Base-by-base conservation (phyloP, 1,140 invertebrate species). In the Lasioglossum baleicum region DNA sequence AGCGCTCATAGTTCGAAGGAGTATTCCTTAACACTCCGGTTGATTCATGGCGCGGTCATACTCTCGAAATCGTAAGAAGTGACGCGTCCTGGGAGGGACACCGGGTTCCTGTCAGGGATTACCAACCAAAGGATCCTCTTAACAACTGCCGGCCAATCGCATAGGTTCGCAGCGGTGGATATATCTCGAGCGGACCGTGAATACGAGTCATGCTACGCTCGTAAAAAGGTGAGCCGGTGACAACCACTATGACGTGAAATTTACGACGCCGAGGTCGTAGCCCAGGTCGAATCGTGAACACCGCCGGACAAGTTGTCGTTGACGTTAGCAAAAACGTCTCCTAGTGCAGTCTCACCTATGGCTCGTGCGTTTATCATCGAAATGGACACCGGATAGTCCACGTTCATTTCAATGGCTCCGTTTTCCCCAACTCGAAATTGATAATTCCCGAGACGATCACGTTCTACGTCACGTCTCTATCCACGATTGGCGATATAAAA, bases 281-380 rank as follows among this genome's bases (percentile, higher is more conserved):
- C 84, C 73, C 82, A 83, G 89, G 89, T 90, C 88, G 83, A 90
- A 89, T 90, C 89, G 89, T 90, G 89, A 90, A 88, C 84, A 81
- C 80, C 84, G 80, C 84, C 73, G 83, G 85, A 87, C 85, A 87
- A 87, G 86, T 87, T 86, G 86, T 87, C 79, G 79, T 86, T 65
- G 69, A 73, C 82, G 84, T 86, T 79, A 11, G 81, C 73, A 81
- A 87, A 87, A 85, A 87, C 72, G n/a, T 72, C 67, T 60, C 40
- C 77, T 82, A 64, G 74, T 63, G 72, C 69, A 51, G 83, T 71
- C 68, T 82, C 83, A 63, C 70, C 83, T 76, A 51, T 48, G 51
- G 20, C 82, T 74, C 61, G 69, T 78, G 48, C 69, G 82, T 53
- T 51, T 35, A 60, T 70, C 82, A 71, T 64, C 48, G 79, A 66